Conservation (phyloP, 2,797 vertebrate genomes). For the Cossypha dichroa region DNA sequence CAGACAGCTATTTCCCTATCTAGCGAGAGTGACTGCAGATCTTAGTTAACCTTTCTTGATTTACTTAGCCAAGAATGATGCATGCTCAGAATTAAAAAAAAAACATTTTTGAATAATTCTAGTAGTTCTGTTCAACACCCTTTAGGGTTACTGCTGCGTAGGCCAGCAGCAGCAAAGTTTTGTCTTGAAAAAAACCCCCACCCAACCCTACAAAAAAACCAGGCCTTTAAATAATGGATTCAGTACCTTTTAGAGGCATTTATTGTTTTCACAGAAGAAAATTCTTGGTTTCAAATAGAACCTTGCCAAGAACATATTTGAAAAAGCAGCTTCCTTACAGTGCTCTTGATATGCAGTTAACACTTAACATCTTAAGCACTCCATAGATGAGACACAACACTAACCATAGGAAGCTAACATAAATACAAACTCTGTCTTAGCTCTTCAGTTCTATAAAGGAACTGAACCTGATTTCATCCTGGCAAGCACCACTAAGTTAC, state of each 20-base stretch:
- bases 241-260: not conserved
- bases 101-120: not conserved
- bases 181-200: not conserved
- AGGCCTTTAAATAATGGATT: not conserved
- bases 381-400: not conserved
- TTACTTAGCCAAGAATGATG: not conserved
- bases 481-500: not conserved
- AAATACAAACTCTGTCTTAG: not conserved
- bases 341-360: not conserved
- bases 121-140: not conserved
- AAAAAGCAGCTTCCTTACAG: not conserved
- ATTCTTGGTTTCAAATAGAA: not conserved
- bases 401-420: not conserved
- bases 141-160: not conserved
- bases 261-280: not conserved
- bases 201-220: accelerated
- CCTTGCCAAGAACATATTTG: not conserved
- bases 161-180: not conserved
- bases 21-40: not conserved
- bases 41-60: not conserved
- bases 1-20: not conserved
- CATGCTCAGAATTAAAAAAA: not conserved
- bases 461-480: not conserved
- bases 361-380: not conserved
- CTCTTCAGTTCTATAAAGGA: not conserved